Percentiles rank a stretch among this genome's conserved stretches.
phyloP scores from a whole-genome alignment of 2,888 invertebrate genomes.

The Noctuana brunneofusca region DNA sequence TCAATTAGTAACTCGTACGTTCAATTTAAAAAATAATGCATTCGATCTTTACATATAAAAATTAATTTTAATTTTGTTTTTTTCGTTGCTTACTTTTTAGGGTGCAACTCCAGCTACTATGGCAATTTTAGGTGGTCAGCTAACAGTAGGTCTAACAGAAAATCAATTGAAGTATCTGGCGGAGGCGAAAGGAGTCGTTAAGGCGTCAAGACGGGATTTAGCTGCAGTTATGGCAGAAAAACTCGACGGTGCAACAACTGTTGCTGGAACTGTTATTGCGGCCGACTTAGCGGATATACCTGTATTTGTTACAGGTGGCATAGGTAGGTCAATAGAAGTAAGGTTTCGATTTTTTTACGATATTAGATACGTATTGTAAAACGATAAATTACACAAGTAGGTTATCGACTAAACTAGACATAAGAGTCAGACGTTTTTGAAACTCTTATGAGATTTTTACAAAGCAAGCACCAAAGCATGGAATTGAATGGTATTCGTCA shows the following conservation, averaged over 20 bases:
- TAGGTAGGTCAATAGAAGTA: conserved; percentile 62
- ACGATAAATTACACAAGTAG: not conserved
- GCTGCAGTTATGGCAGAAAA: conserved; percentile 87
- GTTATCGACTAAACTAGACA: not conserved
- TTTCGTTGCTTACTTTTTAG: conserved; percentile 66
- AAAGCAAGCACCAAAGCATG: not conserved
- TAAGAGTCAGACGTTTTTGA: too few relatives aligned
- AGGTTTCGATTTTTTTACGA: too few relatives aligned
- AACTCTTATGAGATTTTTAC: not conserved
- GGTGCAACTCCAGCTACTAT: conserved; percentile 96
- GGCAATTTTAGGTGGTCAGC: conserved; percentile 91
- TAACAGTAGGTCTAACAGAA: conserved; percentile 89
- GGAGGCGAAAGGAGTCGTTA: conserved; percentile 82
- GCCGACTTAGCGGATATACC: conserved; percentile 92
- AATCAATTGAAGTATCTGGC: conserved; percentile 87
- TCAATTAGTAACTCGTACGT: too few relatives aligned
- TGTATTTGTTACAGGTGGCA: conserved; percentile 96
- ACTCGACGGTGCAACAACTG: conserved; percentile 96
- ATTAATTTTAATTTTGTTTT: not conserved
- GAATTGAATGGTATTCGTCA: not conserved
- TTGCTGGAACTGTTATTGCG: conserved; percentile 95
- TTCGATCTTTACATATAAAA: too few relatives aligned
- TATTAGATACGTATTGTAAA: not conserved
- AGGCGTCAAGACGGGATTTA: conserved; percentile 94
- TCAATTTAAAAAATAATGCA: too few relatives aligned